Evolutionary conservation across 2,797 vertebrate species (phyloP), one percentile per base, ranked within the genome.

Genomic region (Hippocampus kuda): DNA sequence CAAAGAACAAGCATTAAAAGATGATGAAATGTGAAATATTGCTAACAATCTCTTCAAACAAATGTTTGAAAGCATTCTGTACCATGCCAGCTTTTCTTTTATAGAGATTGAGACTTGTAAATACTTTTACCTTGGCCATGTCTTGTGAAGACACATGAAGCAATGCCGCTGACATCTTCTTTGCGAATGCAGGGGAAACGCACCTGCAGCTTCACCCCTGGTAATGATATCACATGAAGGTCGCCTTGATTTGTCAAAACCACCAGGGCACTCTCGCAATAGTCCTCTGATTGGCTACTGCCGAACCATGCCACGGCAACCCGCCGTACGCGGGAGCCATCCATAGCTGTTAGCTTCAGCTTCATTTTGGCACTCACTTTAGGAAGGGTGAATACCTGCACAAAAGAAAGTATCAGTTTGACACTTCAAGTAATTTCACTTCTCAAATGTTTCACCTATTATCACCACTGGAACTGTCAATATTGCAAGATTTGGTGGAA

Each of bases 121-220:
- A 22, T 20, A 46, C 26, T 2, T 57, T 71, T 76, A 90, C 88
- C 88, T 61, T 90, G 88, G 67, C 97, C 96, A 0, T 94, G 92
- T 66, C 94, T 98, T 69, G 97, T 99, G 90, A 99, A 99, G 79
- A 99, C 96, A 0, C 97, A 99, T 59, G 97, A 99, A 0, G 96
- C 95, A 16, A 99, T 99, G 77, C 97, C 97, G 0, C 96, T 98
- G 70, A 98, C 94, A 13, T 99, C 97, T 85, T 98, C 97, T 60
- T 92, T 88, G 66, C 97, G 94, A 81, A 99, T 95, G 81, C 97
- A 99, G 66, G 93, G 91, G 78, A 95, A 93, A 5, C 94, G 95
- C 57, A 95, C 95, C 87, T 98, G 97, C 83, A 95, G 86, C 90
- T 95, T 97, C 62, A 99, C 91, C 34, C 90, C 80, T 0, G 97